Conservation (phyloP, 2,888 invertebrate species). For the Pollenia griseotomentosa region DNA sequence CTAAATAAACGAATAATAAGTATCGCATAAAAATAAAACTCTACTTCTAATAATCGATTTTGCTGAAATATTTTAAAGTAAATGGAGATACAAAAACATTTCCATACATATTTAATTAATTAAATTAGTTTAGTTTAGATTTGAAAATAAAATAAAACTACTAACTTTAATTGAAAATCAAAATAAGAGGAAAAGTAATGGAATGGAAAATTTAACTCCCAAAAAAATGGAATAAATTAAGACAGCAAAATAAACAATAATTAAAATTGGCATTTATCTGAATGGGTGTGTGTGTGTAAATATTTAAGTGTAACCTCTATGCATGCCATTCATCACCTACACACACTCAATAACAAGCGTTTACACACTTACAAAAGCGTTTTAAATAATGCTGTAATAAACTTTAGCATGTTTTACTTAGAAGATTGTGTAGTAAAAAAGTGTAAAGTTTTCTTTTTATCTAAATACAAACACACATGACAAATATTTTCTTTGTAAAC, state of each 20-base stretch:
- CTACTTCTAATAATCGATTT: not conserved
- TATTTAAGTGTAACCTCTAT: not conserved
- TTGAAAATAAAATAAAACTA: conserved; percentile 16
- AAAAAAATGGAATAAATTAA: not conserved
- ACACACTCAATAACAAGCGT: not conserved
- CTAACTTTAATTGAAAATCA: conserved; percentile 23
- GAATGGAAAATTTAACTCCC: not conserved
- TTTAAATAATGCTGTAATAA: conserved; percentile 7
- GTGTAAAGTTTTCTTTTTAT: conserved; percentile 8
- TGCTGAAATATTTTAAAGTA: not conserved
- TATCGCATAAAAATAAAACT: not conserved
- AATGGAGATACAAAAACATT: conserved; percentile 3
- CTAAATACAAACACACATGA: conserved; percentile 23
- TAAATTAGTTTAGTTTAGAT: conserved; percentile 33
- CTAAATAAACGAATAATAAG: conserved; percentile 27
- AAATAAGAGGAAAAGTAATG: conserved; percentile 1
- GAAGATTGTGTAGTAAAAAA: conserved; percentile 38
- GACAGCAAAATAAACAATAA: conserved; percentile 18
- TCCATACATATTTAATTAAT: conserved; percentile 48
- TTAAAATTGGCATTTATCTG: conserved; percentile 28
- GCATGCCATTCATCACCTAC: not conserved
- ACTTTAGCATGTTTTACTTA: conserved; percentile 46
- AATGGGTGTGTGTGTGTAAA: not conserved
- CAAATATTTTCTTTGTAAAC: conserved; percentile 54
- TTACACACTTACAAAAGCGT: not conserved